Conservation (phyloP, 2,797 vertebrate genomes). For the Phylloscopus collybita region DNA sequence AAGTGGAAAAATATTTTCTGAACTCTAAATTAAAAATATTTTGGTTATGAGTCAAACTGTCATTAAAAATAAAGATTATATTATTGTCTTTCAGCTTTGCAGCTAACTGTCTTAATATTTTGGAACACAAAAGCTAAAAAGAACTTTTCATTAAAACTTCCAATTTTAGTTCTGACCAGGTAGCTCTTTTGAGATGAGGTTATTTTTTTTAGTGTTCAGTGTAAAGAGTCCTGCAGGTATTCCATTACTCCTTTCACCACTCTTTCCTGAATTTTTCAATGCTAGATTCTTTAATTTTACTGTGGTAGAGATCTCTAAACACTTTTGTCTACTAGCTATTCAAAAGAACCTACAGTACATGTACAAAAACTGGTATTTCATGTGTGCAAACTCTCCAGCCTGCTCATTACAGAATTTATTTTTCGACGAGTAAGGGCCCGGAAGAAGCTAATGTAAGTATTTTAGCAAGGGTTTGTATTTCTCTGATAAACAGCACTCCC, state of each 20-base stretch:
- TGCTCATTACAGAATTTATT: constrained; percentile 56
- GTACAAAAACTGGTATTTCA: not conserved
- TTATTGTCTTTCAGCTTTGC: not conserved
- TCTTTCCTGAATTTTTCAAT: not conserved
- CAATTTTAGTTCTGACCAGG: not conserved
- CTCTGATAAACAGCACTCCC: constrained; percentile 78
- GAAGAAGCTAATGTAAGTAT: constrained; percentile 77
- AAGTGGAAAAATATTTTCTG: not conserved
- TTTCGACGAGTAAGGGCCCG: constrained; percentile 37
- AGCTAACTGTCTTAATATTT: not conserved
- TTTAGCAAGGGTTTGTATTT: constrained; percentile 77
- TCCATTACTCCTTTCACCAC: not conserved
- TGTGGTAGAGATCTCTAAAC: not conserved
- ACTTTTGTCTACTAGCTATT: not conserved
- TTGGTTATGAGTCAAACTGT: not conserved
- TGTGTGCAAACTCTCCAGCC: not conserved
- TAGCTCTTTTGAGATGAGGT: not conserved
- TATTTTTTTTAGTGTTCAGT: not conserved
- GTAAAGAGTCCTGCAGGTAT: not conserved
- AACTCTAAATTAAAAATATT: not conserved
- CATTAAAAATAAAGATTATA: not conserved
- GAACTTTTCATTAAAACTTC: not conserved
- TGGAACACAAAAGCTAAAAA: not conserved
- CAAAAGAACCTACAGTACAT: not conserved
- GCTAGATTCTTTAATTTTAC: not conserved